These are phyloP conservation scores for Bettongia penicillata DNA, from an alignment of 2,113 vertebrate genomes.

Conservation along the genomic window DNA sequence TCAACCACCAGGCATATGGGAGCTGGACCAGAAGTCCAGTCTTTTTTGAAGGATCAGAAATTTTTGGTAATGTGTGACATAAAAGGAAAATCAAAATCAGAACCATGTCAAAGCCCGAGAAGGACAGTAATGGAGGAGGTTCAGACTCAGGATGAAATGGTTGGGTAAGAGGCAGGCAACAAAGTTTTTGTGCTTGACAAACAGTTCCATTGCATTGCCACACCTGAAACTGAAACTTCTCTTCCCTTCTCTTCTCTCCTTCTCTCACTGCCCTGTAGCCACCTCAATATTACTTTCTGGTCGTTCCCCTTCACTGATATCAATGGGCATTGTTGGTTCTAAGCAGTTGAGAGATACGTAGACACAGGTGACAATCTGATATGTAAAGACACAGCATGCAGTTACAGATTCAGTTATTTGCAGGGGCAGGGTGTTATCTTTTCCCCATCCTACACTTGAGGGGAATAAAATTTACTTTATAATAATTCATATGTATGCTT, in stretches of 20 bases:
- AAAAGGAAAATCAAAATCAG: not conserved
- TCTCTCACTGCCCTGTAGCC: not conserved
- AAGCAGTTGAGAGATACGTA: not conserved
- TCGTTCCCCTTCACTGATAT: not conserved
- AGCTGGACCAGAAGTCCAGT: too few relatives aligned
- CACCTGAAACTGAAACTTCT: not conserved
- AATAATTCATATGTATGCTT: not conserved
- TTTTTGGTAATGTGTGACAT: too few relatives aligned
- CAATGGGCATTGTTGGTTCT: not conserved
- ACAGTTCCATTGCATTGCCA: not conserved
- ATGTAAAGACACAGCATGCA: not conserved
- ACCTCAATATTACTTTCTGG: not conserved
- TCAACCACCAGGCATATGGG: too few relatives aligned
- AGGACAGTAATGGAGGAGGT: not conserved
- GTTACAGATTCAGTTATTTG: not conserved
- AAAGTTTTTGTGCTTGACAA: not conserved
- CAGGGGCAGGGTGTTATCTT: not conserved
- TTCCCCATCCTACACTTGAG: not conserved
- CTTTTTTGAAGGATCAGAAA: too few relatives aligned
- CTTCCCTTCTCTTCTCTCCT: too few relatives aligned
- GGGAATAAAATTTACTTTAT: not conserved
- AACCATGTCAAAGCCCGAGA: not conserved
- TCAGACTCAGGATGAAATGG: not conserved
- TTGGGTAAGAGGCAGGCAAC: not conserved
- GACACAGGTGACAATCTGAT: not conserved